Conservation (phyloP, 2,888 invertebrate species). For the Volucella inanis region DNA sequence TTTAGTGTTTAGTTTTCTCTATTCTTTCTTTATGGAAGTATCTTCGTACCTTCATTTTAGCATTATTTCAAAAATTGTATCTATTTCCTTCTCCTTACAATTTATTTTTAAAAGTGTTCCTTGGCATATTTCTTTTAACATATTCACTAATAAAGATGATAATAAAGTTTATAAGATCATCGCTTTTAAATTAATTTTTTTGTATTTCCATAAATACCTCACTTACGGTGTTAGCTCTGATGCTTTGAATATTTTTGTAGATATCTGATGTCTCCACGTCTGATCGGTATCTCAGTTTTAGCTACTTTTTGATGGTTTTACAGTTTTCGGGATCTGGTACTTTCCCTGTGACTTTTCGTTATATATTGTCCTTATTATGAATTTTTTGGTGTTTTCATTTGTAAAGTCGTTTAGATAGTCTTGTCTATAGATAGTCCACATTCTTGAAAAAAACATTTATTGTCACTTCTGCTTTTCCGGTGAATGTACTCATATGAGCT, state of each 20-base stretch:
- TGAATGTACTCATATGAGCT: constrained; percentile 9
- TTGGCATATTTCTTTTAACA: constrained; percentile 6
- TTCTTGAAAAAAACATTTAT: constrained; percentile 33
- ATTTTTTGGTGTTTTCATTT: constrained; percentile 8
- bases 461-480: constrained; percentile 18
- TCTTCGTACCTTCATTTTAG: constrained; percentile 2
- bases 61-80: neutral
- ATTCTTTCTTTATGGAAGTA: neutral
- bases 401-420: neutral
- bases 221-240: no score
- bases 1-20: no score
- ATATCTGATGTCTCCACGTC: no score
- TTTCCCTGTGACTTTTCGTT: constrained; percentile 17
- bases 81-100: no score
- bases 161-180: no score
- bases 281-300: no score
- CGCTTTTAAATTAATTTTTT: no score
- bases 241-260: no score
- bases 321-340: constrained; percentile 19
- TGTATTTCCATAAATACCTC: no score
- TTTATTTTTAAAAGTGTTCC: neutral
- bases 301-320: constrained; percentile 14
- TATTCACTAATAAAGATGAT: neutral
- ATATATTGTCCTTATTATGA: constrained; percentile 10
- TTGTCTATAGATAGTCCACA: no score